These are phyloP conservation scores for Bathynomus jamesi DNA, from an alignment of 1,140 invertebrate species.

Conservation along the genomic window DNA sequence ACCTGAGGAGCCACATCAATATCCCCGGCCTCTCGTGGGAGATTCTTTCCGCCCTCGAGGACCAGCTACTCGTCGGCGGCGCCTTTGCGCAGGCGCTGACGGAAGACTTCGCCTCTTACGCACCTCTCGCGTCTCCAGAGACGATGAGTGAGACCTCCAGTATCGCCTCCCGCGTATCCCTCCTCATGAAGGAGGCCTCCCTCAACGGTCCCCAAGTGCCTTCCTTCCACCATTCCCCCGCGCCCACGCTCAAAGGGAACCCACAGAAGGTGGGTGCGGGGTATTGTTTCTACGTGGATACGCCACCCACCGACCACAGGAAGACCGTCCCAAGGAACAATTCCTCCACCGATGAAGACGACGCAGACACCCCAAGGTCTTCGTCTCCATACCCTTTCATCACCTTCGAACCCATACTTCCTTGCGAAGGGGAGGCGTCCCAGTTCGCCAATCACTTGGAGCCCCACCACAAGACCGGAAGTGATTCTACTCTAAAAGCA, in stretches of 20 bases:
- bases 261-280: slow-evolving; percentile 22
- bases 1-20: slow-evolving; percentile 34
- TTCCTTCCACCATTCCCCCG: slow-evolving; percentile 26
- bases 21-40: slow-evolving; percentile 40
- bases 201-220: slow-evolving; percentile 34
- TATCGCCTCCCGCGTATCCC: slow-evolving; percentile 42
- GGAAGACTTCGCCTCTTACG: slow-evolving; percentile 43
- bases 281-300: slow-evolving; percentile 34
- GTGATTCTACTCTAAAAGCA: not conserved
- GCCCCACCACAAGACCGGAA: slow-evolving; percentile 15
- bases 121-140: slow-evolving; percentile 75
- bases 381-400: slow-evolving; percentile 25
- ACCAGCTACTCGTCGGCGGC: slow-evolving; percentile 32
- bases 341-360: slow-evolving; percentile 28
- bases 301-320: slow-evolving; percentile 17
- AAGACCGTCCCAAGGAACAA: slow-evolving; percentile 14
- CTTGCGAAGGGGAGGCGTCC: not conserved
- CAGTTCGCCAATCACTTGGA: not conserved
- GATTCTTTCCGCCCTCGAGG: slow-evolving; percentile 39
- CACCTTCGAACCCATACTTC: slow-evolving; percentile 30
- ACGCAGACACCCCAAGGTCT: slow-evolving; percentile 19
- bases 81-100: slow-evolving; percentile 15
- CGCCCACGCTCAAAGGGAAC: slow-evolving; percentile 15
- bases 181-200: slow-evolving; percentile 26
- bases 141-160: slow-evolving; percentile 69